Evolutionary conservation across 2,888 invertebrate species (phyloP).

Genomic region (Phania funesta): DNA sequence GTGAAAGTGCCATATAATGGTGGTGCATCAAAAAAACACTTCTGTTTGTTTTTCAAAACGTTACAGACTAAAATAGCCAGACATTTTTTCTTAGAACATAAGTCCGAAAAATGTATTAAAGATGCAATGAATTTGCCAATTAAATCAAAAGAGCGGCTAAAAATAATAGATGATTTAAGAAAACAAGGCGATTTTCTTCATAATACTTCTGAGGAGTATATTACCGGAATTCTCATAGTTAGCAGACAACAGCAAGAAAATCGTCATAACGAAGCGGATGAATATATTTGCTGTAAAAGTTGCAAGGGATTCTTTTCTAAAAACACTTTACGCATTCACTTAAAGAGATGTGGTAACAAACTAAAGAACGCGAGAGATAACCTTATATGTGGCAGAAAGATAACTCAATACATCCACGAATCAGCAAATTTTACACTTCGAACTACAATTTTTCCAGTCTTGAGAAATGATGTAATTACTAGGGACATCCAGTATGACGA

Average conservation of each 20-base stretch:
- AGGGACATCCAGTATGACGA: neutral
- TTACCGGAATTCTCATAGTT: neutral
- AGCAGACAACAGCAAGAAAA: neutral
- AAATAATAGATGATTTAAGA: neutral
- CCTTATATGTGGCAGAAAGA: neutral
- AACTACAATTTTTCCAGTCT: neutral
- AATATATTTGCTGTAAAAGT: neutral
- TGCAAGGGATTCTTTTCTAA: neutral
- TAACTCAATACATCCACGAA: neutral
- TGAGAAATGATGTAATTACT: neutral
- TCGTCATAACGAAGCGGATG: neutral
- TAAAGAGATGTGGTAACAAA: neutral
- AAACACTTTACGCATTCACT: neutral
- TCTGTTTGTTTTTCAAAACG: neutral
- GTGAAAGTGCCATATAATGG: neutral
- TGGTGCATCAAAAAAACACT: neutral
- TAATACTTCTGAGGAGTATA: neutral
- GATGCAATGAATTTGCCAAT: neutral
- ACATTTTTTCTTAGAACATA: neutral
- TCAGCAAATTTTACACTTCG: neutral
- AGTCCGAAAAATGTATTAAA: neutral
- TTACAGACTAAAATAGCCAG: neutral
- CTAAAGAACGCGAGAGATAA: neutral
- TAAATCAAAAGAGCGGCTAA: neutral
- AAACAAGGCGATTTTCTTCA: conserved; percentile 2